Conservation (phyloP, 2,113 vertebrate species). For the Plecturocebus donacophilus region DNA sequence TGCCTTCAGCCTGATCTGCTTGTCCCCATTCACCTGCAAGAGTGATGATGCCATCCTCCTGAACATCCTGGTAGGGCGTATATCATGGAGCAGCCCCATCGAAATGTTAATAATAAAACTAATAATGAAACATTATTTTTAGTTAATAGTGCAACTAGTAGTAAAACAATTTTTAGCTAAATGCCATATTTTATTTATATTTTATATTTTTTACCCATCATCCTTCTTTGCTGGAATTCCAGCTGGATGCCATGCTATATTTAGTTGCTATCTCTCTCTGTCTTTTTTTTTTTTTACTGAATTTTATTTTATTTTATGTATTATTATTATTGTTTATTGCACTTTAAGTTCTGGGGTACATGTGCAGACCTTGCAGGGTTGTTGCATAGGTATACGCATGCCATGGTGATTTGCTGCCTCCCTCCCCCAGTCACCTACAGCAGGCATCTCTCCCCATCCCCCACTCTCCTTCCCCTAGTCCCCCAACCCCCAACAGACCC, state of each 20-base stretch:
- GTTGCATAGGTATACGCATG: no score
- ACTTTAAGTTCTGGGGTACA: no score
- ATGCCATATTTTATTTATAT: neutral
- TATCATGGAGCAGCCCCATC: slow-evolving; percentile 90
- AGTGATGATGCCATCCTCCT: slow-evolving; percentile 93
- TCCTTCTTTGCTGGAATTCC: neutral
- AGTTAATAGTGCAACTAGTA: neutral
- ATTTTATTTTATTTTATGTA: no score
- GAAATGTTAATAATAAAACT: neutral
- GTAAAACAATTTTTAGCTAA: neutral
- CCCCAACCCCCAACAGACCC: no score
- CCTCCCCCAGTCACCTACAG: no score
- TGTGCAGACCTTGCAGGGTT: no score
- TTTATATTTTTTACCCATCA: neutral
- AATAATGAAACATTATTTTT: neutral
- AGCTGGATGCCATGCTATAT: neutral
- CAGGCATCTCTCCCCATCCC: no score
- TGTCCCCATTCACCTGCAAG: slow-evolving; percentile 93
- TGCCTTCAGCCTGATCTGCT: slow-evolving; percentile 89
- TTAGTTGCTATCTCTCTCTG: neutral
- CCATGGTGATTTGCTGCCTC: no score
- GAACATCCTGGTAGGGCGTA: slow-evolving; percentile 89
- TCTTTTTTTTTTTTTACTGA: neutral
- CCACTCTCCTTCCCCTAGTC: no score
- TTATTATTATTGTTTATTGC: no score